These are phyloP conservation scores for Baryphthengus martii DNA, from an alignment of 2,113 vertebrate genomes.

Conservation along the genomic window DNA sequence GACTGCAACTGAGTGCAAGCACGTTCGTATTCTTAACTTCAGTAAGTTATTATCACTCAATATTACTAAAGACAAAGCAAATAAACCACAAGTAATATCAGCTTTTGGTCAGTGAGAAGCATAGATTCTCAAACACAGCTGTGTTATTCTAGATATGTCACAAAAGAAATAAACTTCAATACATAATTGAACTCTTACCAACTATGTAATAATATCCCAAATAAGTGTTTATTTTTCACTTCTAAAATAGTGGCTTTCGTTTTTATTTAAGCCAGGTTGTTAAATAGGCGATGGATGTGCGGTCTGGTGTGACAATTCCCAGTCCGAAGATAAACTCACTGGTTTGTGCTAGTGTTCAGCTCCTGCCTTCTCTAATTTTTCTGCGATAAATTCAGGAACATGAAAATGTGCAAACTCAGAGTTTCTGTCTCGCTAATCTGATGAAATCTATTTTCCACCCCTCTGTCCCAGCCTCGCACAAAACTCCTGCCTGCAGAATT, in stretches of 20 bases:
- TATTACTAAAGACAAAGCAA: neutral
- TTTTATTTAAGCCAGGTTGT: neutral
- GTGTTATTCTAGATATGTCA: neutral
- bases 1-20: neutral
- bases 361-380: neutral
- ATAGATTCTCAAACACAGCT: neutral
- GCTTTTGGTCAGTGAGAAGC: neutral
- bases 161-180: neutral
- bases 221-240: neutral
- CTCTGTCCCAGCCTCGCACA: neutral
- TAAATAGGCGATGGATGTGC: neutral
- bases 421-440: neutral
- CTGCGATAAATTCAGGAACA: neutral
- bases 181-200: neutral
- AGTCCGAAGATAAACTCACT: neutral
- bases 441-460: neutral
- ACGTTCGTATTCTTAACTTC: neutral
- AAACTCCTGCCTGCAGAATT: neutral
- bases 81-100: neutral
- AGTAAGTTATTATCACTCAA: neutral
- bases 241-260: neutral
- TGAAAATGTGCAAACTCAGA: neutral
- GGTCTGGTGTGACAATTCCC: neutral
- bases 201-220: neutral
- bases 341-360: neutral